Conservation (phyloP, 2,797 vertebrate species). For the Otolemur crassicaudatus region DNA sequence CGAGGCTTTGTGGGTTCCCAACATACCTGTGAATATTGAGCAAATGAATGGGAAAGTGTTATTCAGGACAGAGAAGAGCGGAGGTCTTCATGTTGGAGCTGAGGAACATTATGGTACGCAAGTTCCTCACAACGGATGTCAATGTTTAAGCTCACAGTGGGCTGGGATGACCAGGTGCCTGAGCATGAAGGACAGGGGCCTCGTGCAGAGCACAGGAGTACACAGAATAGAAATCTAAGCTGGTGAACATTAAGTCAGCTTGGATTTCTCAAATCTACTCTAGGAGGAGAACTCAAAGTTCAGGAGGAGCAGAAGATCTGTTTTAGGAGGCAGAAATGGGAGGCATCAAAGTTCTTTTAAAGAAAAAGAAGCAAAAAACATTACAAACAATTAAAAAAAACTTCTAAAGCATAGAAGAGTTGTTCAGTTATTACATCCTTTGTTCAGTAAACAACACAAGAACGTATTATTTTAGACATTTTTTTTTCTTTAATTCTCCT, state of each 20-base stretch:
- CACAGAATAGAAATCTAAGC: too few relatives aligned
- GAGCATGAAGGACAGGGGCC: background rate
- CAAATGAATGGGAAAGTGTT: background rate
- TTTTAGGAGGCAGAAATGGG: background rate
- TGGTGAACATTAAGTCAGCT: too few relatives aligned
- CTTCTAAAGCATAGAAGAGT: background rate
- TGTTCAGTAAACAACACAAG: background rate
- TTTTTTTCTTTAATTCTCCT: background rate
- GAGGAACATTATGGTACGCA: background rate
- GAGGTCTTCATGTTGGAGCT: rapidly evolving
- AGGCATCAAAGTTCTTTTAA: background rate
- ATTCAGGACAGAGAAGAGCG: background rate
- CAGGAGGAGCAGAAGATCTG: background rate
- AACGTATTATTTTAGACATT: background rate
- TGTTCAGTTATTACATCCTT: background rate
- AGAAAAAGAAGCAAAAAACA: background rate
- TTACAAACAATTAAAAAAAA: background rate
- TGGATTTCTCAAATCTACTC: background rate
- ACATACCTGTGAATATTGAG: background rate
- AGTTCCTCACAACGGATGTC: background rate
- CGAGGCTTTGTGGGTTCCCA: background rate
- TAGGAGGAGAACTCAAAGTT: background rate
- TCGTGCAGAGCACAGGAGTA: background rate
- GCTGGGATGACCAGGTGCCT: background rate
- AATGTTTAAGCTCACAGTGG: background rate